Base-by-base conservation (phyloP, 2,888 invertebrate genomes). In the Vesta saturnalis region DNA sequence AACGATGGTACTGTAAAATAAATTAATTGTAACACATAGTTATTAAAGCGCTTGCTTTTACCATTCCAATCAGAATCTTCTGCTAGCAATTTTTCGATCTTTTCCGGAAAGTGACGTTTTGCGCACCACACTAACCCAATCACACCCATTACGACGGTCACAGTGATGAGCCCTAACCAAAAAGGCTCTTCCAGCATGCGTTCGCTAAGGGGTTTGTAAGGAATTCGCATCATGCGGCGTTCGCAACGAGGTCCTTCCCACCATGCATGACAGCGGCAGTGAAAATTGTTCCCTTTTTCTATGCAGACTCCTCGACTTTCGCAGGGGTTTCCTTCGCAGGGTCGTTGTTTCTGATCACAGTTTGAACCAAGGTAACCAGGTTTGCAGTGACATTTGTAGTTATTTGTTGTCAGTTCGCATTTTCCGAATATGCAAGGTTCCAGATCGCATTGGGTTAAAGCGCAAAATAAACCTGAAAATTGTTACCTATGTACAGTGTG, bases 101-200 rank as follows among this genome's bases (percentile, higher is more conserved):
- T 93, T 80, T 94, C 94, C 0, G 94, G 94, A 82, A 94, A 94
- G 83, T 94, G 94, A 59, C 94, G 85, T 80, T 94, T 93, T 74
- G 94, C 92, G 81, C 94, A 93, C 91, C 94, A 94, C 15, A 94
- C 89, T 59, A 94, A 85, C 14, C 93, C 94, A 73, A 94, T 92
- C 71, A 92, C 87, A 59, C 90, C 90, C 77, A 95, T 87, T 0
- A 95, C 93, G 8, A 91, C 89, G 77, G 92, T 91, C 0, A 95
- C 94, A 0, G 94, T 93, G 81, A 95, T 92, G 43, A 95, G 86
- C 0, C 95, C 95, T 49, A 95, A 86, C 95, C 95, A 95, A 83
- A 95, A 95, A 0, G 95, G 95, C 81, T 95, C 94, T 76, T 94
- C 92, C 23, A 95, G 85, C 92, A 95, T 93, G 21, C 93, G 86